These are phyloP conservation scores for Chondrosia reniformis DNA, from an alignment of 37 sponge, comb jelly and placozoan genomes.

Conservation along the genomic window DNA sequence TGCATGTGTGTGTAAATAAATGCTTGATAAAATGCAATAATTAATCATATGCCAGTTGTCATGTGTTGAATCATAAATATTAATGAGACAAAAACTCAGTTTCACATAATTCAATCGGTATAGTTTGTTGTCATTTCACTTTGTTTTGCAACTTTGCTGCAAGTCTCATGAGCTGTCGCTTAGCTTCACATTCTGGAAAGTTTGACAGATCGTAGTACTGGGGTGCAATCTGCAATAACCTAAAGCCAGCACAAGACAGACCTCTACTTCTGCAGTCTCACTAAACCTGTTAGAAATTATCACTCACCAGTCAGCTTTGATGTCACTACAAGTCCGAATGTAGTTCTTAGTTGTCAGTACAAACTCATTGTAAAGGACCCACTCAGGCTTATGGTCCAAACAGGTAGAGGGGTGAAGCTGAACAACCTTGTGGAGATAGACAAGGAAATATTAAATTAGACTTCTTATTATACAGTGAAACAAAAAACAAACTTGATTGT, in stretches of 20 bases:
- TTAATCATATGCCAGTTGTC: neutral
- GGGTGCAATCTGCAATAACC: constrained; percentile 86
- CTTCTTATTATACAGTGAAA: neutral
- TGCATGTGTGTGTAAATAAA: too few species aligned
- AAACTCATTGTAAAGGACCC: constrained; percentile 99
- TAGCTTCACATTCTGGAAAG: constrained; percentile 98
- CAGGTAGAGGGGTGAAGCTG: constrained; percentile 99
- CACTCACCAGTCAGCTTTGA: constrained; percentile 96
- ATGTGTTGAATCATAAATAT: neutral
- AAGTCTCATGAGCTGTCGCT: constrained; percentile 85
- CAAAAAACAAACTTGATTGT: constrained; percentile 76
- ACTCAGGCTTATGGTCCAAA: constrained; percentile 98
- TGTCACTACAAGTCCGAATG: constrained; percentile 93
- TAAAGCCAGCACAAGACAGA: too few species aligned
- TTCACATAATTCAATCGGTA: neutral
- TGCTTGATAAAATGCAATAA: too few species aligned
- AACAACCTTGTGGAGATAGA: constrained; percentile 65
- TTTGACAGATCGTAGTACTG: constrained; percentile 95
- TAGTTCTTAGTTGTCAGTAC: constrained; percentile 99
- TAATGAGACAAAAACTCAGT: neutral
- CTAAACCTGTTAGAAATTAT: too few species aligned
- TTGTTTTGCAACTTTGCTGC: constrained; percentile 45
- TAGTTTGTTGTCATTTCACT: neutral
- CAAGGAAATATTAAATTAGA: neutral
- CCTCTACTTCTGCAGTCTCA: too few species aligned